phyloP scores from a whole-genome alignment of 2,888 invertebrate species.

The Aphrophora alni region DNA sequence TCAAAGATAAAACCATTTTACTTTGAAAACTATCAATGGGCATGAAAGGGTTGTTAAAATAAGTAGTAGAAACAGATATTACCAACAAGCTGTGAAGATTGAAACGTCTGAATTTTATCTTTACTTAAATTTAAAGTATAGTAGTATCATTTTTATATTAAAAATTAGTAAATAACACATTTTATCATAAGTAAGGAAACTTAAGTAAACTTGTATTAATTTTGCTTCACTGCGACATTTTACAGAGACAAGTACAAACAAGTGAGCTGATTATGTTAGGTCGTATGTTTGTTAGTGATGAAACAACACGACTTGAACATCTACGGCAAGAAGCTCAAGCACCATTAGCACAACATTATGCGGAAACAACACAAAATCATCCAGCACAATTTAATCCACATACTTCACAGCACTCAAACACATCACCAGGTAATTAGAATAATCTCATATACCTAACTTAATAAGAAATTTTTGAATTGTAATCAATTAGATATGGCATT shows the following conservation, averaged over 20 bases:
- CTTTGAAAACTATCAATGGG: too few relatives aligned
- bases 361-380: conserved; percentile 24
- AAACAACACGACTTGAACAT: conserved; percentile 68
- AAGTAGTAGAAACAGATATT: too few relatives aligned
- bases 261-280: conserved; percentile 81
- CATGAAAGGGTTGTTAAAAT: too few relatives aligned
- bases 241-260: conserved; percentile 73
- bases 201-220: background rate
- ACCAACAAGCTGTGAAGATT: too few relatives aligned
- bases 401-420: conserved; percentile 24
- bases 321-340: conserved; percentile 61
- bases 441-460: background rate
- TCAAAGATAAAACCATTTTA: too few relatives aligned
- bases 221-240: conserved; percentile 24
- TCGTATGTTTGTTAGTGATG: conserved; percentile 74
- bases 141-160: too few relatives aligned
- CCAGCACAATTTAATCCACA: conserved; percentile 17
- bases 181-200: too few relatives aligned
- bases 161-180: too few relatives aligned
- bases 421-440: conserved; percentile 41
- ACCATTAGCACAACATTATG: conserved; percentile 16
- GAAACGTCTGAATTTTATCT: too few relatives aligned
- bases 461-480: background rate
- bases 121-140: too few relatives aligned
- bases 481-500: too few relatives aligned